Percentiles rank a stretch among this genome's conserved stretches.
These are phyloP conservation scores for Ancistrus triradiatus DNA, from an alignment of 2,113 vertebrate species.

Conservation along the genomic window DNA sequence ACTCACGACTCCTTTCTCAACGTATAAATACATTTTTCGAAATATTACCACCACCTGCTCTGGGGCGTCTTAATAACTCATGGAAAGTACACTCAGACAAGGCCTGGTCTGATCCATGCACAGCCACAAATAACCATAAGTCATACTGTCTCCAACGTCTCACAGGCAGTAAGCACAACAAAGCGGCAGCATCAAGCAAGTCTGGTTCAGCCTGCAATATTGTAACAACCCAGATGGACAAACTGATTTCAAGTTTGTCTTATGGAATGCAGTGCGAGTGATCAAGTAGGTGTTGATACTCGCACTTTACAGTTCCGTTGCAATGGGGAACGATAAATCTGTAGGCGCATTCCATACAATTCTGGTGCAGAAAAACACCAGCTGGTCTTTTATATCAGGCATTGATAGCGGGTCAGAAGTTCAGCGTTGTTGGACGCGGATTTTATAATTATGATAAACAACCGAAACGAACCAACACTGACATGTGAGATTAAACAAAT, in stretches of 20 bases:
- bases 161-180: conserved; percentile 5
- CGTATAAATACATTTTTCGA: conserved; percentile 5
- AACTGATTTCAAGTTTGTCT: no score
- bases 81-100: conserved; percentile 8
- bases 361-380: conserved; percentile 3
- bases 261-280: conserved; percentile 40
- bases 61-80: conserved; percentile 17
- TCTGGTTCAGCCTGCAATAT: conserved; percentile 22
- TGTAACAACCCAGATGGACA: conserved; percentile 26
- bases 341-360: conserved; percentile 2
- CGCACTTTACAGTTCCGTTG: conserved; percentile 10
- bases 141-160: conserved; percentile 2
- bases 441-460: conserved; percentile 14
- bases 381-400: conserved; percentile 28
- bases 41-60: conserved; percentile 17
- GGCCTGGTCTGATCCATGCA: conserved; percentile 1
- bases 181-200: conserved; percentile 27
- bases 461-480: background rate
- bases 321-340: conserved; percentile 25
- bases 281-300: conserved; percentile 30
- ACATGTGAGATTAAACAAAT: conserved; percentile 3
- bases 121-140: conserved; percentile 26
- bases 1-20: conserved; percentile 41
- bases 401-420: conserved; percentile 7
- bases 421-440: conserved; percentile 10